phyloP scores from a whole-genome alignment of 2,888 invertebrate genomes.

The Graphium colonna region DNA sequence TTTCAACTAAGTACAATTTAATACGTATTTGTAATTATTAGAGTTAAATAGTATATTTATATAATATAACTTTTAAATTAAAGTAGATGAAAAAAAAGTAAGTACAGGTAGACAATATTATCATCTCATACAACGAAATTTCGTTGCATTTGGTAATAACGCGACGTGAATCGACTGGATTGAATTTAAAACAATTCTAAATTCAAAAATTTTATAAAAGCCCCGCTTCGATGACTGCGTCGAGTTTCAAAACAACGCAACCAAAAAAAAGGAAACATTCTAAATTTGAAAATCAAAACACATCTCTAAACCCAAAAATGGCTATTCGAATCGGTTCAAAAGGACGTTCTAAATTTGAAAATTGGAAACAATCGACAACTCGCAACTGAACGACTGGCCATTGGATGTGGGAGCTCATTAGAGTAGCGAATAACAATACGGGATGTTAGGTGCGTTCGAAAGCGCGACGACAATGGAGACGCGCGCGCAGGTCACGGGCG shows the following conservation, averaged over 20 bases:
- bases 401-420: slow-evolving; percentile 4
- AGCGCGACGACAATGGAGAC: slow-evolving; percentile 38
- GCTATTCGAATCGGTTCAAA: background rate
- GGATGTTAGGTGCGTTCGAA: slow-evolving; percentile 20
- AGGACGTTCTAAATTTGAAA: background rate
- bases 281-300: background rate
- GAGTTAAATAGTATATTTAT: too few species aligned
- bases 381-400: background rate
- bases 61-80: too few species aligned
- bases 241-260: too few species aligned
- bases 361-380: slow-evolving; percentile 16
- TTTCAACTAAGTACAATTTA: too few species aligned
- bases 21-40: too few species aligned
- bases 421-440: slow-evolving; percentile 1
- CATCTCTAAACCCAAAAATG: slow-evolving; percentile 8
- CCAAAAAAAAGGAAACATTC: too few species aligned
- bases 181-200: too few species aligned
- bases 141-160: too few species aligned
- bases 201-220: too few species aligned
- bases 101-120: slow-evolving; percentile 12
- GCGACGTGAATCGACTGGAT: too few species aligned
- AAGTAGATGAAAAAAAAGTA: background rate
- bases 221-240: too few species aligned
- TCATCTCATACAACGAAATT: slow-evolving; percentile 2
- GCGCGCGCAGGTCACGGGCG: slow-evolving; percentile 66